Evolutionary conservation across 2,113 vertebrate species (phyloP).

Genomic region (Mus musculus): GRCm39 chr10:88467501-88468000

Average conservation of each 20-base stretch:
- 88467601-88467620: constrained; percentile 85
- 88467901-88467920: not conserved
- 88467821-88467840: constrained; percentile 4
- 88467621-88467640: constrained; percentile 80
- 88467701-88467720: constrained; percentile 22
- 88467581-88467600: constrained; percentile 83
- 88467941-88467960: not conserved
- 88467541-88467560: constrained; percentile 79
- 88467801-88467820: not conserved
- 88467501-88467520: constrained; percentile 79
- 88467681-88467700: constrained; percentile 74
- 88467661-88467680: constrained; percentile 79
- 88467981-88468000: constrained; percentile 29
- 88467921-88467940: not conserved
- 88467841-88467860: constrained; percentile 55
- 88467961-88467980: not conserved
- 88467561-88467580: constrained; percentile 79
- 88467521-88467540: constrained; percentile 79
- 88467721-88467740: constrained; percentile 13
- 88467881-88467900: not conserved
- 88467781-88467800: constrained; percentile 17
- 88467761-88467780: not conserved
- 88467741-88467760: constrained; percentile 47
- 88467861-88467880: constrained; percentile 31
- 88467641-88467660: constrained; percentile 85